A percentile compares a stretch with the other conserved stretches of the same genome.
Conservation (phyloP, 2,113 vertebrate genomes). For the Tyrannus savana region DNA sequence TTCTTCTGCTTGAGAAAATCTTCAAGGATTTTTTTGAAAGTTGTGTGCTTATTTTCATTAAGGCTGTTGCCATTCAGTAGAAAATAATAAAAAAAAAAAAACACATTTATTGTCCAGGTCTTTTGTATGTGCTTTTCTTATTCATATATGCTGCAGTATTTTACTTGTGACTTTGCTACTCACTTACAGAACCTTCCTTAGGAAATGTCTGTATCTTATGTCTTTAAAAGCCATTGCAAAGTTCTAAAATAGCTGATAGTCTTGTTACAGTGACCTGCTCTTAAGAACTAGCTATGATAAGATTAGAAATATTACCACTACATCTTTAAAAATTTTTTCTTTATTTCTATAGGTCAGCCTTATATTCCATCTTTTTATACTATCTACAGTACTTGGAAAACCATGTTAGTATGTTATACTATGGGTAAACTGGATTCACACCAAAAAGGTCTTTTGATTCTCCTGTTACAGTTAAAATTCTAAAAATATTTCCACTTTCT, state of each 20-base stretch:
- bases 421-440: neutral
- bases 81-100: neutral
- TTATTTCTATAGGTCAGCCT: neutral
- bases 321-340: neutral
- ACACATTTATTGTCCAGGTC: neutral
- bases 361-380: neutral
- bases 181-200: neutral
- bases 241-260: neutral
- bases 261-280: neutral
- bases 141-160: neutral
- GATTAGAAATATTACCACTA: neutral
- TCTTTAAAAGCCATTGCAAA: neutral
- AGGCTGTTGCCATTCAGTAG: neutral
- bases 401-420: neutral
- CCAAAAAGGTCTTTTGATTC: neutral
- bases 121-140: neutral
- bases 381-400: neutral
- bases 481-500: neutral
- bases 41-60: neutral
- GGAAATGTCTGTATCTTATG: neutral
- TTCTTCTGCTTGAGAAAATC: neutral
- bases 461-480: neutral
- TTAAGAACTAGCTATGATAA: neutral
- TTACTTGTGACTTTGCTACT: neutral
- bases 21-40: neutral